Base-by-base conservation (phyloP, 1,140 invertebrate genomes). In the Caenorhabditis briggsae region DNA sequence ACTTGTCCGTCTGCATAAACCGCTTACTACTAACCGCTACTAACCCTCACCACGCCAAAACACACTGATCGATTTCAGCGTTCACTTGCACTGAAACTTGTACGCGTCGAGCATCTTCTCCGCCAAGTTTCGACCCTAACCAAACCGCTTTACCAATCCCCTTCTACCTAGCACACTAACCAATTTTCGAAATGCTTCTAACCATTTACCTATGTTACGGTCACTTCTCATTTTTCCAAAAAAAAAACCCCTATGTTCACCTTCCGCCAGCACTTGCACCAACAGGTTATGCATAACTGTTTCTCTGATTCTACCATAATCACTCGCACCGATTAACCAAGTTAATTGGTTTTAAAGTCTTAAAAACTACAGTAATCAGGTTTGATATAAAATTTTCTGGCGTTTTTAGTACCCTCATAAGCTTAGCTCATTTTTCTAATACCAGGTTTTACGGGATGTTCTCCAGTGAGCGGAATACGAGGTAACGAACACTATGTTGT, bases 401-500 rank as follows among this genome's bases (percentile, higher is more conserved):
- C 33, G 33, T 33, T 33, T 33, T 33, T 33, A 33, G 33, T 33
- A 2, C 33, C 33, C 33, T 33, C 33, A 33, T 33, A 33, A 33
- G 33, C 33, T 33, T 33, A 33, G 33, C 33, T 33, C 33, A 33
- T 33, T n/a, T 59, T 59, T 59, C n/a, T n/a, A 3, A 20, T 23
- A 70, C 41, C 64, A 70, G 41, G n/a, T 65, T n/a, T 46, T 20
- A 53, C 23, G 16, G 33, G n/a, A 33, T 33, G 33, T 33, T 46
- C 64, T 25, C 11, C 18, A 50, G 46, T 50, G 11, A 53, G 70
- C 70, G 20, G 70, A 50, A 50, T 53, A 23, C 11, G 50, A 78
- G 70, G 70, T 78, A 78, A 78, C 46, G n/a, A 50, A 46, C 43
- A 78, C 43, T 20, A 25, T 78, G 70, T 78, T 78, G 70, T 78